Evolutionary conservation across 2,888 invertebrate genomes (phyloP).

Genomic region (Cryptocheilus praepositus): DNA sequence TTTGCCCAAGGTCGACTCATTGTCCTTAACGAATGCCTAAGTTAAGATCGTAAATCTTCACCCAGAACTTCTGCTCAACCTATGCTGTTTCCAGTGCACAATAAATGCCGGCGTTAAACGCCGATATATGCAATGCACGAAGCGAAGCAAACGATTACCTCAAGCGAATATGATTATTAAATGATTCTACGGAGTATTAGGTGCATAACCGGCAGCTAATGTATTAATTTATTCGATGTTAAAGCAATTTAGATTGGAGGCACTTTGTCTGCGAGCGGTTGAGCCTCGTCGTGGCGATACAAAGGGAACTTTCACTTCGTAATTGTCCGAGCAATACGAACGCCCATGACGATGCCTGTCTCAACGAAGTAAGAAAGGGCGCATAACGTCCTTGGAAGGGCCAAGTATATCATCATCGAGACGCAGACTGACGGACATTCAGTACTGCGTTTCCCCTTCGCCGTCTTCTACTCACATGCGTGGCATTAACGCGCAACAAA

Average conservation of each 20-base stretch:
- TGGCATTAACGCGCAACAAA: slow-evolving; percentile 59
- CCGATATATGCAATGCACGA: too few relatives aligned
- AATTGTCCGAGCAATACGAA: slow-evolving; percentile 44
- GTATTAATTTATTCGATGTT: slow-evolving; percentile 47
- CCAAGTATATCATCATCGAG: slow-evolving; percentile 19
- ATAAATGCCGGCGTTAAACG: too few relatives aligned
- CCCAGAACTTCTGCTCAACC: too few relatives aligned
- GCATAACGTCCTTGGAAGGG: slow-evolving; percentile 22
- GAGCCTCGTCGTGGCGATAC: slow-evolving; percentile 24
- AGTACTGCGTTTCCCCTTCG: slow-evolving; percentile 37
- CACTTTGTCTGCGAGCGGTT: slow-evolving; percentile 17
- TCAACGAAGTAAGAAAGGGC: slow-evolving; percentile 24
- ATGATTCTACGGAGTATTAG: not conserved
- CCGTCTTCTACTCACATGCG: slow-evolving; percentile 30
- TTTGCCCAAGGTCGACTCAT: too few relatives aligned
- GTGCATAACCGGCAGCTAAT: slow-evolving; percentile 29
- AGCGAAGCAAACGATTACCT: too few relatives aligned
- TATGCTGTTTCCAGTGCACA: too few relatives aligned
- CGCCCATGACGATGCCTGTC: slow-evolving; percentile 3
- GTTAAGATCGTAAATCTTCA: too few relatives aligned
- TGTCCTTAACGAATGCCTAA: too few relatives aligned
- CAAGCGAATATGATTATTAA: too few relatives aligned
- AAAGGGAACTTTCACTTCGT: slow-evolving; percentile 38
- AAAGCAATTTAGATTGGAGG: slow-evolving; percentile 17
- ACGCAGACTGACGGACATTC: slow-evolving; percentile 31